Conservation (phyloP, 1,140 invertebrate species). For the Drosophila triauraria region DNA sequence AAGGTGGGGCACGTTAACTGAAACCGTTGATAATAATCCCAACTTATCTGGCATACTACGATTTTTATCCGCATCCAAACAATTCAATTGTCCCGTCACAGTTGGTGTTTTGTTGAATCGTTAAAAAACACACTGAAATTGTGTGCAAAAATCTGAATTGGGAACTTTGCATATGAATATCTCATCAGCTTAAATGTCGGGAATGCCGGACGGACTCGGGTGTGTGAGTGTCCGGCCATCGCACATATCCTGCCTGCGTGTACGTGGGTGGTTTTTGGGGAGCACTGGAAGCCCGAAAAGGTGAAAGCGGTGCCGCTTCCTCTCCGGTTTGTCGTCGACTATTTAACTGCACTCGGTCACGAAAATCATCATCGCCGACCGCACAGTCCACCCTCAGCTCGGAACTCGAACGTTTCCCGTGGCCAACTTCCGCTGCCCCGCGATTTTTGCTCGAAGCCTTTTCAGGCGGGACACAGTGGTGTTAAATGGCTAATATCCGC, state of each 20-base stretch:
- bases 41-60: not conserved
- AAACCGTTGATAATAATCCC: not conserved
- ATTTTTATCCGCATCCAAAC: not conserved
- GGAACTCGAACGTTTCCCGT: slow-evolving; percentile 55
- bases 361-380: slow-evolving; percentile 70
- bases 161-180: slow-evolving; percentile 40
- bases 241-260: slow-evolving; percentile 45
- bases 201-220: slow-evolving; percentile 8
- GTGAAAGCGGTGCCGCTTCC: slow-evolving; percentile 56
- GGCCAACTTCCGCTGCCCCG: slow-evolving; percentile 43
- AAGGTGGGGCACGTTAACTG: slow-evolving; percentile 1
- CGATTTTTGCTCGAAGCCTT: not conserved
- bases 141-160: slow-evolving; percentile 28
- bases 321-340: slow-evolving; percentile 68
- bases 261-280: slow-evolving; percentile 10
- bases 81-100: slow-evolving; percentile 13
- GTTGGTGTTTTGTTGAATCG: slow-evolving; percentile 3
- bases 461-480: slow-evolving; percentile 24
- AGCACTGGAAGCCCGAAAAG: slow-evolving; percentile 50
- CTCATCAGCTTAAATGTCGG: slow-evolving; percentile 58
- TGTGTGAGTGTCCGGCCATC: slow-evolving; percentile 11
- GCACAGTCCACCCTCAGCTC: slow-evolving; percentile 14
- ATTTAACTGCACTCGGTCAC: slow-evolving; percentile 83
- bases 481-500: not conserved
- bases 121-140: slow-evolving; percentile 28